Percentiles rank a stretch among this genome's conserved stretches.
Evolutionary conservation across 2,797 vertebrate species (phyloP).

Genomic region (Picus viridis): DNA sequence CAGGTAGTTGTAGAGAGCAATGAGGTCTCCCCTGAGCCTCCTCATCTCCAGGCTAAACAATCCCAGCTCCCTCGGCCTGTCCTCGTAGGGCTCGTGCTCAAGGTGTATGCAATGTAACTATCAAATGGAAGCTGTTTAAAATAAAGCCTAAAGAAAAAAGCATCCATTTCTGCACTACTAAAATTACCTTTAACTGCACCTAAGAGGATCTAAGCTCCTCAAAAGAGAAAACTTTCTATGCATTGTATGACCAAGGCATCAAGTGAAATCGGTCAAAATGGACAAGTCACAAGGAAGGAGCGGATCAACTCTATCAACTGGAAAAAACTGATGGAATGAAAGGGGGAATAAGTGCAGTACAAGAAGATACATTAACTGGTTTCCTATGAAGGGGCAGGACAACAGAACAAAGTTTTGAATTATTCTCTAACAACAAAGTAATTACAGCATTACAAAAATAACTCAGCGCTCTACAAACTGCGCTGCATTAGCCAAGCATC

Average conservation of each 20-base stretch:
- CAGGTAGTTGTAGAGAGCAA: too few species aligned
- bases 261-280: background rate
- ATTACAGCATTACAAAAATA: background rate
- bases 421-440: background rate
- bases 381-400: background rate
- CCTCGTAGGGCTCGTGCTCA: too few species aligned
- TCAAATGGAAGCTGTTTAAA: background rate
- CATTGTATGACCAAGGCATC: background rate
- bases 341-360: background rate
- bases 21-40: too few species aligned
- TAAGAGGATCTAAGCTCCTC: background rate
- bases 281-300: background rate
- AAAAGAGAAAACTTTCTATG: background rate
- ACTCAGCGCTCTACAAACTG: background rate
- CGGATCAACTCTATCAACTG: background rate
- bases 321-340: fast-evolving
- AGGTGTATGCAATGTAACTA: background rate
- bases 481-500: background rate
- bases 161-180: background rate
- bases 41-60: too few species aligned
- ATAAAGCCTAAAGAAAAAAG: background rate
- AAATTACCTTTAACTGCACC: background rate
- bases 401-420: background rate
- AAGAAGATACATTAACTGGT: background rate
- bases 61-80: too few species aligned